Base-by-base conservation (phyloP, 53 echinoderm and acorn worm species). In the Mesocentrotus franciscanus region DNA sequence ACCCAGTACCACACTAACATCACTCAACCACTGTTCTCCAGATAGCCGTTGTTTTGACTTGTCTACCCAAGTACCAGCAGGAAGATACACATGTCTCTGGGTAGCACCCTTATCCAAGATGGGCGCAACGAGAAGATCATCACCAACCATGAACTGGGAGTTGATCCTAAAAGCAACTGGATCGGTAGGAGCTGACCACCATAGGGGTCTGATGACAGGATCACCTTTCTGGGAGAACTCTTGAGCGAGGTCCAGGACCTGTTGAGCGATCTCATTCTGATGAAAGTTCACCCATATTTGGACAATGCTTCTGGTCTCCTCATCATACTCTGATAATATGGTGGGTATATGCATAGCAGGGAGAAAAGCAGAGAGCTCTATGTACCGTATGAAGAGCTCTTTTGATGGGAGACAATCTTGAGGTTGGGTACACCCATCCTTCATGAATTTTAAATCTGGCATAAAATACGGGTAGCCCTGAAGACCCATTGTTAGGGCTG, bases 401-500 rank as follows among this genome's bases (percentile, higher is more conserved):
- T 92, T 97, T 26, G 83, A 71, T 13, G 97, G 96, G 64, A 96
- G 95, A 68, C 96, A 95, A 27, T 93, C 84, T 39, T 58, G 70
- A 34, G 93, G 83, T 7, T 93, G 90, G 29, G 92, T 24, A 16
- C 94, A 90, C 56, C 92, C 70, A 36, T 90, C 66, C 16, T 66
- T n/a, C 20, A 83, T 78, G 75, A 95, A 93, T 59, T 95, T 85
- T 12, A 98, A 56, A 92, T 97, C 98, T 71, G 97, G 96, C 92
- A 98, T 98, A 27, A 98, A 94, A 70, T 94, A 99, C 3, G 98
- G 99, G 92, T 99, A 99, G 30, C 98, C 98, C 4, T 97, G 96
- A 13, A 99, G 93, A 81, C 97, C 95, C 20, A 98, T 93, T 22
- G 97, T 99, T 11, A 99, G 93, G 6, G 96, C 95, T 72, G 99